phyloP scores from a whole-genome alignment of 2,113 vertebrate species.

The Saimiri boliviensis region DNA sequence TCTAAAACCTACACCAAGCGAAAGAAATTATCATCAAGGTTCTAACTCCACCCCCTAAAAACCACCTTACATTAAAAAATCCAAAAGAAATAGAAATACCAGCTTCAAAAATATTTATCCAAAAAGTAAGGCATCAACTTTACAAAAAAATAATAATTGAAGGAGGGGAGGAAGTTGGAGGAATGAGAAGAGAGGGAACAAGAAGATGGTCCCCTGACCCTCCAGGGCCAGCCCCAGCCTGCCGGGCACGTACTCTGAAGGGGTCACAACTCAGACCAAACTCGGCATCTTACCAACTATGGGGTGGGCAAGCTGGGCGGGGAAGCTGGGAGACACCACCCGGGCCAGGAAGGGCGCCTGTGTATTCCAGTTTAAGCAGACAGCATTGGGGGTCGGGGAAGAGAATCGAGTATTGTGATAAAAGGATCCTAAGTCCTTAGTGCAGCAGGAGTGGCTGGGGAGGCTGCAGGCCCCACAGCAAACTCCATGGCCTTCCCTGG shows the following conservation, averaged over 20 bases:
- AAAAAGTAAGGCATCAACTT: conserved; percentile 80
- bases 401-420: neutral
- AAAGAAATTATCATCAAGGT: conserved; percentile 36
- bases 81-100: conserved; percentile 75
- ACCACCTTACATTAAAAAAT: conserved; percentile 59
- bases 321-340: neutral
- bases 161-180: conserved; percentile 32
- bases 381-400: accelerated
- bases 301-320: neutral
- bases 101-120: conserved; percentile 78
- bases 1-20: conserved; percentile 53
- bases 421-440: neutral
- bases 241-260: neutral
- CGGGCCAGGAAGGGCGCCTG: neutral
- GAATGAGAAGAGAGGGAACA: conserved; percentile 35
- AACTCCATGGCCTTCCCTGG: neutral
- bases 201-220: conserved; percentile 39
- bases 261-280: neutral
- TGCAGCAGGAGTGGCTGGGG: neutral
- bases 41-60: neutral
- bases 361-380: conserved; percentile 51
- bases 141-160: conserved; percentile 50
- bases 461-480: neutral
- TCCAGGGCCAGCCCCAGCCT: conserved; percentile 1
- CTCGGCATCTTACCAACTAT: neutral